phyloP scores from a whole-genome alignment of 1,140 invertebrate species.

The Bathynomus jamesi region DNA sequence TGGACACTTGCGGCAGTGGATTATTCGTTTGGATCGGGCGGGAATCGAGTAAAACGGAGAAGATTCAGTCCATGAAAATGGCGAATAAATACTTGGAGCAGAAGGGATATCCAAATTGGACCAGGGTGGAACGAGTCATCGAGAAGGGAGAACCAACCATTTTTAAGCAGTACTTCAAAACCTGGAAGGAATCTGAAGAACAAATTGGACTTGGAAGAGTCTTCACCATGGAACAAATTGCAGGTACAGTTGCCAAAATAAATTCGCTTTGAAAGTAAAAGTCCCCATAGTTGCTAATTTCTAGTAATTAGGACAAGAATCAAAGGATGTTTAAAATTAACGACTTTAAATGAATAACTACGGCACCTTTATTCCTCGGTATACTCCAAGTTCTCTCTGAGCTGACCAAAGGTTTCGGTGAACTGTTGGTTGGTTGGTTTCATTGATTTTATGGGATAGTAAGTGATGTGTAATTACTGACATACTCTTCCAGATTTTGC shows the following conservation, averaged over 20 bases:
- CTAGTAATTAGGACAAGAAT: too few species aligned
- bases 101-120: constrained; percentile 71
- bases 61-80: constrained; percentile 63
- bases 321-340: too few species aligned
- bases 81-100: constrained; percentile 61
- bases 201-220: constrained; percentile 42
- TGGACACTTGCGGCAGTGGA: constrained; percentile 70
- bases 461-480: too few species aligned
- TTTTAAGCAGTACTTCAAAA: constrained; percentile 70
- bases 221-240: constrained; percentile 40
- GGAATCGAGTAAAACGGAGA: constrained; percentile 64
- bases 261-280: neutral
- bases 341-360: too few species aligned
- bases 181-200: constrained; percentile 60
- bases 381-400: too few species aligned
- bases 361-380: too few species aligned
- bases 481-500: too few species aligned
- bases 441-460: too few species aligned
- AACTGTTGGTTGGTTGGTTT: too few species aligned
- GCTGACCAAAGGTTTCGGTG: too few species aligned
- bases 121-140: constrained; percentile 60
- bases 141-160: constrained; percentile 63
- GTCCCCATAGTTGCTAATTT: too few species aligned
- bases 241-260: constrained; percentile 39
- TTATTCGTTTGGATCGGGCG: constrained; percentile 82